Base-by-base conservation (phyloP, 2,888 invertebrate genomes). In the Litoditis marina region DNA sequence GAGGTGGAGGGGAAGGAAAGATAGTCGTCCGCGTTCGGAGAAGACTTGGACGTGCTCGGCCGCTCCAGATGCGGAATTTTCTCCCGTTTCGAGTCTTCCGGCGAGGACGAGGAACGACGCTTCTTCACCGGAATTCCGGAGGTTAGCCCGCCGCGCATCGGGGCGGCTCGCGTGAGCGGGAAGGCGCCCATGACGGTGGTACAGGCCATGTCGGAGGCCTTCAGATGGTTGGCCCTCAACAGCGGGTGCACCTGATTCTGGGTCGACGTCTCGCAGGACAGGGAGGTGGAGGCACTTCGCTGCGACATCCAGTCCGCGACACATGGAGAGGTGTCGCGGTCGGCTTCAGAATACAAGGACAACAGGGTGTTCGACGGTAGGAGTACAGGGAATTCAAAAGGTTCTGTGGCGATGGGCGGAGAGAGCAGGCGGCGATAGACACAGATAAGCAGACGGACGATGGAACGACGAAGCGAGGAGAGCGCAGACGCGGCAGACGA, bases 41-140 rank as follows among this genome's bases (percentile, higher is more conserved):
- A 32, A 34, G n/a, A 51, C 36, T 36, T 55, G 49, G 6, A 42
- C 36, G 13, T 60, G 42, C 44, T 51, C 11, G 30, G n/a, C n/a
- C n/a, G n/a, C n/a, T 61, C 61, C 4, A 69, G 54, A 32, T 69
- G 68, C 4, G 69, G 63, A 56, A 68, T 67, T 39, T 72, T 69
- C 39, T 66, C 66, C 28, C 65, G 63, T 13, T 52, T 52, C 30
- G 61, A 56, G 31, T 69, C 71, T 59, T 68, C 69, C 36, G 69
- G 69, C 3, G 67, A 66, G 53, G 67, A 68, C 0, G 72, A 72
- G 59, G 63, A 61, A 6, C 72, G 61, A 7, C 72, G 64, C 32
- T 72, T 72, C 46, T 72, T 72, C 27, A 72, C 55, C 19, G 65
- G 67, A 27, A 66, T 53, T 46, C 72, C 72, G 32, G 65, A 59